Base-by-base conservation (phyloP, 2,888 invertebrate species). In the Noctua comes region DNA sequence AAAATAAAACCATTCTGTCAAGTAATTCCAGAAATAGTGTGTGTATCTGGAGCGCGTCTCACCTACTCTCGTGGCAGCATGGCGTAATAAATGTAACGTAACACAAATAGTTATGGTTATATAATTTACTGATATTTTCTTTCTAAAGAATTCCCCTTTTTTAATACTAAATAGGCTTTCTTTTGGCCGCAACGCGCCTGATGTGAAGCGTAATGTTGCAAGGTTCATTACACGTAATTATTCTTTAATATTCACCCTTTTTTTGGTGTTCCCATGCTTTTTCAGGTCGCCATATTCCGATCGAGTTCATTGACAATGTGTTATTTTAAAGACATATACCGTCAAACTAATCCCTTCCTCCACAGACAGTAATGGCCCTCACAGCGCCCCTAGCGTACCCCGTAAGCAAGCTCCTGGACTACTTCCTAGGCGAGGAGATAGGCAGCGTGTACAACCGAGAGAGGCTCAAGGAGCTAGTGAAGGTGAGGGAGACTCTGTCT, bases 361-460 rank as follows among this genome's bases (percentile, higher is more conserved):
- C 68, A 46, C 91, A 96, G 96, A 97, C 98, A 73, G 99, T 99
- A 84, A 99, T 99, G 99, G 94, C 98, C 1, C 83, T 99, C 62
- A 99, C 99, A 7, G 99, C 98, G 82, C 99, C 99, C 0, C 95
- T 99, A 36, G 98, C 99, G 59, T 99, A 98, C 95, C 99, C 99
- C 0, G 98, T 99, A 83, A 99, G 99, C 91, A 98, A 98, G 90
- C 93, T 99, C 51, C 96, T 99, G 91, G 99, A 99, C 95, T 97
- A 97, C 88, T 96, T 99, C 87, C 97, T 99, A n/a, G 99, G 99
- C 7, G 99, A 99, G 94, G 99, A 99, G 97, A 99, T 99, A 84
- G 99, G 99, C 76, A 99, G 98, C 93, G 99, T 99, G 0, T 99
- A 99, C 96, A 99, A 99, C 93, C 97, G 99, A 77, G 99, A 99